Conservation (phyloP, 2,888 invertebrate genomes). For the Apodemia hepburni region DNA sequence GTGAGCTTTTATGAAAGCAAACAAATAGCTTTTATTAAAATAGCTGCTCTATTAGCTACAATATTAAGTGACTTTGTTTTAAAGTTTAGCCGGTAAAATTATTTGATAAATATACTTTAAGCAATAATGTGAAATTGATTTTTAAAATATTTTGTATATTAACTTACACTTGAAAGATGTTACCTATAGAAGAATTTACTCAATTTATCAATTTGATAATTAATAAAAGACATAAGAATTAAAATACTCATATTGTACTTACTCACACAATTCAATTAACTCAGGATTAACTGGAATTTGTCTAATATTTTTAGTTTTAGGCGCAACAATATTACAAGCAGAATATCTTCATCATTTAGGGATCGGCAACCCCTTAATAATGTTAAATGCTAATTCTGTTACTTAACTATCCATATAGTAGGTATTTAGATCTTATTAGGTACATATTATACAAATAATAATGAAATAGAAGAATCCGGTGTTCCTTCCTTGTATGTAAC, state of each 20-base stretch:
- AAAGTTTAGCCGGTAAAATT: background rate
- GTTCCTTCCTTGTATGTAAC: no score
- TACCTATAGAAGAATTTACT: background rate
- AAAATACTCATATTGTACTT: background rate
- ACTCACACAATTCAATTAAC: background rate
- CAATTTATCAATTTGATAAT: background rate
- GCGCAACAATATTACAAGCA: background rate
- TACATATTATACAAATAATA: no score
- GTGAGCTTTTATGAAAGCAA: background rate
- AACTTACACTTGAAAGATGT: background rate
- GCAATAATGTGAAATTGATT: background rate
- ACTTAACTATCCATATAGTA: no score
- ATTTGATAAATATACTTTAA: background rate
- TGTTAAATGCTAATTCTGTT: background rate
- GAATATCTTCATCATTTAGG: background rate
- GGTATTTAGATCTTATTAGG: no score
- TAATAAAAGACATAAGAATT: background rate
- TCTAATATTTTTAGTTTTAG: background rate
- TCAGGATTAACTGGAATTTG: background rate
- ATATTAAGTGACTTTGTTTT: background rate
- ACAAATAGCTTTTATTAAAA: slow-evolving; percentile 4
- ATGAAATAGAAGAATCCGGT: no score
- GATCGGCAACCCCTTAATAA: no score
- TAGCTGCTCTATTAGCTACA: background rate
- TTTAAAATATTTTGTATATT: background rate